Base-by-base conservation (phyloP, 1,140 invertebrate genomes). In the Drosophila elegans region DNA sequence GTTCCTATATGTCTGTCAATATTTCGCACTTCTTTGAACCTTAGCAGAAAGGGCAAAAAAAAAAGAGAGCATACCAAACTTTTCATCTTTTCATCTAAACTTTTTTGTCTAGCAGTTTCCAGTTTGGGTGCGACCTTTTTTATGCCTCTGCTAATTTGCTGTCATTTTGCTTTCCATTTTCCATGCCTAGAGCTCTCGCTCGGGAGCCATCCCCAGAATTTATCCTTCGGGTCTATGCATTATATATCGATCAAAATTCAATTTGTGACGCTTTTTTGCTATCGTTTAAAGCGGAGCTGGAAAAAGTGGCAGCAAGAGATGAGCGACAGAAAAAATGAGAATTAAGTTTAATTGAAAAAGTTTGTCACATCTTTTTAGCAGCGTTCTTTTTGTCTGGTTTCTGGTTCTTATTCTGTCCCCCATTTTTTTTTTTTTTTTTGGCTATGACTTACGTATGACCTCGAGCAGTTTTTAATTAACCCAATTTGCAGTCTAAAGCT, bases 171-270 rank as follows among this genome's bases (percentile, higher is more conserved):
- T 76, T 75, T 85, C 62, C 74, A 81, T 75, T 76, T 75, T 85
- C 62, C 74, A 81, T 75, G 67, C 73, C 78, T 64, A 64, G 34
- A 39, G 52, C 25, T 5, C n/a, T 25, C 34, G 7, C 11, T 4
- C 16, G 16, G 16, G 16, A 21, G 16, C 41, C 25, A 27, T 6
- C 25, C 25, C 3, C 38, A 12, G 10, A 46, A 51, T 46, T 21
- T 12, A 36, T 13, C 45, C 27, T 41, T 51, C 32, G 32, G 32
- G 13, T 62, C 60, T 44, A 78, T 78, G 63, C 79, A 89, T 86
- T 86, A 89, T 89, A 89, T 86, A 86, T 86, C 84, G 83, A 86
- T 86, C 84, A 86, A 86, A 88, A 88, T 89, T 86, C 84, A 86
- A 86, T 86, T 86, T 86, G 83, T 89, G 84, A 64, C 67, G 83